phyloP scores from a whole-genome alignment of 2,888 invertebrate species.

The Apocheima hispidaria region DNA sequence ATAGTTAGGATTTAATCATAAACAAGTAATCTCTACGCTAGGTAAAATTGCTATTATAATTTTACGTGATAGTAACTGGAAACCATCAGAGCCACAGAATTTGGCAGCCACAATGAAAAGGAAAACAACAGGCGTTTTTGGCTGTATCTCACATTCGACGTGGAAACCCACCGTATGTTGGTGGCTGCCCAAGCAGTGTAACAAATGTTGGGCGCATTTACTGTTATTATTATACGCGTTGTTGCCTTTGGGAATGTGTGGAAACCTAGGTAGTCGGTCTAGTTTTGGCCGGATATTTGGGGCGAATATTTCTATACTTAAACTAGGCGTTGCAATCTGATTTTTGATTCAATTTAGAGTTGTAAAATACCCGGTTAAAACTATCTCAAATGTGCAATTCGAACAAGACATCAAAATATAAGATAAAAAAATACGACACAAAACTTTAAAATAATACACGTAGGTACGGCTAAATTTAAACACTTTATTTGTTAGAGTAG shows the following conservation, averaged over 20 bases:
- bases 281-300: not conserved
- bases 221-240: constrained; percentile 30
- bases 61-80: not conserved
- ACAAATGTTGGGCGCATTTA: constrained; percentile 30
- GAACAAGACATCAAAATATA: no score
- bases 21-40: no score
- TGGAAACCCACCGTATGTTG: constrained; percentile 32
- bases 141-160: constrained; percentile 17
- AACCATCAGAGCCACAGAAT: not conserved
- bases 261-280: not conserved
- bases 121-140: constrained; percentile 12
- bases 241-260: constrained; percentile 24
- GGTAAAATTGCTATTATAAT: not conserved
- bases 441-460: no score
- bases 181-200: constrained; percentile 38
- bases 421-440: no score
- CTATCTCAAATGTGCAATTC: no score
- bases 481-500: no score
- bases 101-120: not conserved
- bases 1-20: no score
- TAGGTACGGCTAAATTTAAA: no score
- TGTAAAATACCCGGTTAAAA: no score
- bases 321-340: no score
- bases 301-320: not conserved
- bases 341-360: no score